Evolutionary conservation across 2,797 vertebrate species (phyloP).

Genomic region (Pipistrellus pipistrellus): DNA sequence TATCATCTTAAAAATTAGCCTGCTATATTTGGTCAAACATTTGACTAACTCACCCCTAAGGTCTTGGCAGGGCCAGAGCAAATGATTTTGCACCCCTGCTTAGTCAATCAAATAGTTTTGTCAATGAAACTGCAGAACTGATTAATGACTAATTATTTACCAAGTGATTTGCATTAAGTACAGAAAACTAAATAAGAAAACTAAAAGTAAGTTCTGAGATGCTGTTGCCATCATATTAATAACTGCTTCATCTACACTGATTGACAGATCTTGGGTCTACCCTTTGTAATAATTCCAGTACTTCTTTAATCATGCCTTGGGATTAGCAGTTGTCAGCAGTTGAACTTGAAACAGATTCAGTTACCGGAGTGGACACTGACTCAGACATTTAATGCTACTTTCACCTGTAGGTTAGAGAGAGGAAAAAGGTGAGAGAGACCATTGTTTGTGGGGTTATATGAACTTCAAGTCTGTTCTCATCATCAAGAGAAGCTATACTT

Average conservation of each 20-base stretch:
- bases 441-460: slow-evolving; percentile 43
- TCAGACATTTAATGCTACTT: slow-evolving; percentile 61
- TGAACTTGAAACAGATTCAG: slow-evolving; percentile 72
- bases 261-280: not conserved
- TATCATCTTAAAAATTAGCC: too few relatives aligned
- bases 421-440: not conserved
- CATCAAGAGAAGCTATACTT: not conserved
- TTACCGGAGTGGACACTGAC: slow-evolving; percentile 68
- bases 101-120: not conserved
- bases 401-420: slow-evolving; percentile 52
- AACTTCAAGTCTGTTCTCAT: slow-evolving; percentile 9
- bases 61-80: too few relatives aligned
- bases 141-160: not conserved
- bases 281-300: slow-evolving; percentile 73
- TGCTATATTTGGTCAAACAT: too few relatives aligned
- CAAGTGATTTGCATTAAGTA: not conserved
- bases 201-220: not conserved
- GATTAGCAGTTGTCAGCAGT: slow-evolving; percentile 83
- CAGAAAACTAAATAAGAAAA: not conserved
- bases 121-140: not conserved
- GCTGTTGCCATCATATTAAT: slow-evolving; percentile 13
- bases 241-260: slow-evolving; percentile 4
- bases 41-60: too few relatives aligned
- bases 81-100: too few relatives aligned
- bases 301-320: slow-evolving; percentile 68